Conservation (phyloP, 2,113 vertebrate species). For the Chionomys nivalis region DNA sequence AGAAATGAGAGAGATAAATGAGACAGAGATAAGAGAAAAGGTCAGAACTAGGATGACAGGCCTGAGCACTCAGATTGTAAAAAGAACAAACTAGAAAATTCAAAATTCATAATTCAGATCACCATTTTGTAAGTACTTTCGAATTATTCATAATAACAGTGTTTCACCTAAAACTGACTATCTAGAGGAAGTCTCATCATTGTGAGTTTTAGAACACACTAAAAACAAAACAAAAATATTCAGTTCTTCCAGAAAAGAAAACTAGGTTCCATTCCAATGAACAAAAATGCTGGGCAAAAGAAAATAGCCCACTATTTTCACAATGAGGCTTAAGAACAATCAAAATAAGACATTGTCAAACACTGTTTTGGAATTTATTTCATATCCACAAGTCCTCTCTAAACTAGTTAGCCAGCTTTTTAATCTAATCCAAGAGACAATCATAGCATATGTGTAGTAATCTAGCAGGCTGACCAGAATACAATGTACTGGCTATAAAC, state of each 20-base stretch:
- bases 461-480: too few relatives aligned
- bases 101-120: neutral
- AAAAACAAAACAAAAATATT: neutral
- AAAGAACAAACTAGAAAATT: neutral
- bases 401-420: neutral
- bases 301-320: conserved; percentile 1
- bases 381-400: neutral
- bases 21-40: neutral
- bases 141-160: neutral
- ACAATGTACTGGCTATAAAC: neutral
- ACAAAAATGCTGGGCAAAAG: neutral
- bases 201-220: neutral
- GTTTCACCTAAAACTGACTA: neutral
- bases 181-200: neutral
- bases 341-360: neutral
- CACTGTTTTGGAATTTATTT: neutral
- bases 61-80: neutral
- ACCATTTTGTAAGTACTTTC: neutral
- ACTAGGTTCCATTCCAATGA: neutral
- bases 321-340: neutral
- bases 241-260: neutral
- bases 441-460: neutral
- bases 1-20: neutral
- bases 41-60: neutral
- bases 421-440: neutral